Conservation (phyloP, 1,140 invertebrate species). For the Ceratina japonica region DNA sequence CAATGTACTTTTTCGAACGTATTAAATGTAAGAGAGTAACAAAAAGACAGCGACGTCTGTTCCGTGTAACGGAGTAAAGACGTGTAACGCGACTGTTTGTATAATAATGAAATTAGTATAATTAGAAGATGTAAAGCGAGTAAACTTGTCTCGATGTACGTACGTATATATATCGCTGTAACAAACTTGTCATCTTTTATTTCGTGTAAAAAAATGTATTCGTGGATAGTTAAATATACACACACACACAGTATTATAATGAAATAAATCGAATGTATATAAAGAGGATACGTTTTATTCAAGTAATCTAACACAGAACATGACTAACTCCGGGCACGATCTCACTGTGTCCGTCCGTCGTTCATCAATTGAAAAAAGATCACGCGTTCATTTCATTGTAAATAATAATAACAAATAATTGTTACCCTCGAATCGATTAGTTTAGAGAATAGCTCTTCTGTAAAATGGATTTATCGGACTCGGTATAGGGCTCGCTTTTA, state of each 20-base stretch:
- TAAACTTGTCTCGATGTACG: background rate
- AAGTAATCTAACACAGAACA: no score
- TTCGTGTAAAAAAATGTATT: slow-evolving; percentile 28
- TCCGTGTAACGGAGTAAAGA: background rate
- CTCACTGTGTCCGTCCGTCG: no score
- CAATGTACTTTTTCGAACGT: slow-evolving; percentile 39
- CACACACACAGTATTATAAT: background rate
- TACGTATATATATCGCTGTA: background rate
- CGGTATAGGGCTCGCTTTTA: slow-evolving; percentile 84
- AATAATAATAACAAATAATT: slow-evolving; percentile 21
- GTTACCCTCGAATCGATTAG: slow-evolving; percentile 2
- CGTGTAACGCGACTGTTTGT: background rate
- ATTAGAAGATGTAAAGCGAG: background rate
- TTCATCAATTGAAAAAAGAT: background rate
- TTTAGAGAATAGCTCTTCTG: slow-evolving; percentile 71
- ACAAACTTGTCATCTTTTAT: slow-evolving; percentile 19
- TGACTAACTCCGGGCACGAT: no score
- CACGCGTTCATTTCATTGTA: slow-evolving; percentile 34
- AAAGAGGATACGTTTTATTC: background rate
- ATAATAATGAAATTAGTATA: background rate
- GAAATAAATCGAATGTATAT: background rate
- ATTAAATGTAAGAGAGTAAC: background rate
- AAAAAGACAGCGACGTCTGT: slow-evolving; percentile 6
- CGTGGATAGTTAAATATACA: background rate
- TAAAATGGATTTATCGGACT: slow-evolving; percentile 89